Conservation (phyloP, 1,140 invertebrate species). For the Lasioglossum albipes region DNA sequence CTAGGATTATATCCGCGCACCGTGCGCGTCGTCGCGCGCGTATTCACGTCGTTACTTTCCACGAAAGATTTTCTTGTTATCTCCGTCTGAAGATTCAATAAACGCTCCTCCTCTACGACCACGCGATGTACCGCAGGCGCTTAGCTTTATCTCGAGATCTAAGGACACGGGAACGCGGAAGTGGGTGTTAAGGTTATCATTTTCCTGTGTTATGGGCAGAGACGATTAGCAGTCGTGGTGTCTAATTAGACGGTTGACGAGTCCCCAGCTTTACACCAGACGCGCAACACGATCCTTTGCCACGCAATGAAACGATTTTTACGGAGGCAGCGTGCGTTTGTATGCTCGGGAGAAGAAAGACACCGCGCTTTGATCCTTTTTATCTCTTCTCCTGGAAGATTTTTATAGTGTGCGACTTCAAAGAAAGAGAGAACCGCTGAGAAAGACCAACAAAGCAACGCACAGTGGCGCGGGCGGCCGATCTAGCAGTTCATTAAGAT, state of each 20-base stretch:
- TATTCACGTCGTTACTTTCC: not conserved
- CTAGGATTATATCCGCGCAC: not conserved
- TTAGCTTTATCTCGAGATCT: not conserved
- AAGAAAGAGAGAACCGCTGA: too few relatives aligned
- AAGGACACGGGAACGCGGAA: not conserved
- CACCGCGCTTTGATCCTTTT: too few relatives aligned
- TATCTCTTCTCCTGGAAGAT: too few relatives aligned
- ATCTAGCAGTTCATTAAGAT: too few relatives aligned
- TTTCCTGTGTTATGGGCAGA: not conserved
- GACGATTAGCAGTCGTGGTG: not conserved
- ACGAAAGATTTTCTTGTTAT: not conserved
- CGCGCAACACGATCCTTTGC: too few relatives aligned
- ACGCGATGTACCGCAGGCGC: not conserved
- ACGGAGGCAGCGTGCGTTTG: too few relatives aligned
- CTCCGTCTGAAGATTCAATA: constrained; percentile 3
- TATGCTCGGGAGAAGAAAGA: too few relatives aligned
- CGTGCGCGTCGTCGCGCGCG: not conserved
- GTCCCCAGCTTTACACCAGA: too few relatives aligned
- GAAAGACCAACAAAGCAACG: too few relatives aligned
- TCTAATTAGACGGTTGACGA: not conserved
- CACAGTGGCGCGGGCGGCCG: too few relatives aligned
- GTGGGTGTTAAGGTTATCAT: not conserved
- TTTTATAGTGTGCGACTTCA: too few relatives aligned
- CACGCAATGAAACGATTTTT: too few relatives aligned
- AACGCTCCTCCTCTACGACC: not conserved